Base-by-base conservation (phyloP, 1,140 invertebrate species). In the Cheumatopsyche charites region DNA sequence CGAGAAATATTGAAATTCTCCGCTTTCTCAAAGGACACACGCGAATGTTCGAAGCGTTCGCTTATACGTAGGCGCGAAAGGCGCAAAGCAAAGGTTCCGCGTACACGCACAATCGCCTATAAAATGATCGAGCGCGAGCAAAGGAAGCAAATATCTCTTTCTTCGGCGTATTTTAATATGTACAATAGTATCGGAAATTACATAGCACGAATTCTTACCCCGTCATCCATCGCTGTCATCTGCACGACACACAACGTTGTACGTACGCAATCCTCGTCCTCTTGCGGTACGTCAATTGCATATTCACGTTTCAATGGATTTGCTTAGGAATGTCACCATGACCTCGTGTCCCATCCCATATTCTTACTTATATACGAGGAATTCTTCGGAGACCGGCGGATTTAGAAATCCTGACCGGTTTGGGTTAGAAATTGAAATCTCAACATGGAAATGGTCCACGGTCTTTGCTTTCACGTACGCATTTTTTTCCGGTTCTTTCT, bases 221-320 rank as follows among this genome's bases (percentile, higher is more conserved):
- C 5, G 17, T 26, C 15, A 66, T 66, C 63, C 36, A 66, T 66
- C 43, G 36, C 41, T 66, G 63, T 66, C 63, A 66, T 47, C 6
- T 47, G 23, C 63, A 66, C 17, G 62, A n/a, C 6, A 7, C 62
- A n/a, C 29, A 36, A 36, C 29, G 29, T 36, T 36, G 29, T 36
- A 47, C 41, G 19, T 58, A 25, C 55, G 13, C 25, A 58, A 58
- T 58, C 55, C 55, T 47, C 42, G 17, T 19, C 21, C 41, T 21
- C 43, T 15, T 21, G 13, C 42, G 17, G 55, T 45, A 66, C 43
- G 63, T 66, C 63, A 66, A 66, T 66, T 66, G 63, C 63, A 66
- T 66, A 66, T 66, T 66, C 63, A 66, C 63, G 63, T 45, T 66
- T 47, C 42, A 66, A 43, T 42, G 42, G 43, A 66, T 58, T 13